Evolutionary conservation across 1,140 invertebrate species (phyloP).

Genomic region (Ruditapes philippinarum): DNA sequence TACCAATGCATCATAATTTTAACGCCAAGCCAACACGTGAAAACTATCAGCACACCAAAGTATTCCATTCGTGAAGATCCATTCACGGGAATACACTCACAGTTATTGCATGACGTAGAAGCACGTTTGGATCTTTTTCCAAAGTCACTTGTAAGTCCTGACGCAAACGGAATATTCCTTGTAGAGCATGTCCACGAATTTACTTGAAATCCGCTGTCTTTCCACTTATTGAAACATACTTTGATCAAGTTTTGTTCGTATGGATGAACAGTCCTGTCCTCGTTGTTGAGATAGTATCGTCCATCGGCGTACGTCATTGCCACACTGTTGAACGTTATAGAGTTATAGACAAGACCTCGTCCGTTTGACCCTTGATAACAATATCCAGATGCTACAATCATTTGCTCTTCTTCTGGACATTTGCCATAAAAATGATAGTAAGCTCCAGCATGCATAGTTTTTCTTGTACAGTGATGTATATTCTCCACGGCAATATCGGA

Average conservation of each 20-base stretch:
- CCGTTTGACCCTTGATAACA: constrained; percentile 1
- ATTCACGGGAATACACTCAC: not conserved
- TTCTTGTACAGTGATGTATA: not conserved
- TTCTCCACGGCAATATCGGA: not conserved
- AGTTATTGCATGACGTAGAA: not conserved
- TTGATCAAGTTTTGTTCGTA: not conserved
- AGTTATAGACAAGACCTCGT: not conserved
- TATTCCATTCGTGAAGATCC: not conserved
- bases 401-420: not conserved
- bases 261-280: not conserved
- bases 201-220: not conserved
- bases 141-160: not conserved
- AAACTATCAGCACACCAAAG: too few species aligned
- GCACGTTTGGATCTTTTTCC: not conserved
- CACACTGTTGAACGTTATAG: not conserved
- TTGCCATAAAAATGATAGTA: constrained; percentile 18
- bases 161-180: not conserved
- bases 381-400: not conserved
- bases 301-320: not conserved
- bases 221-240: not conserved
- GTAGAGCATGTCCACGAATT: not conserved
- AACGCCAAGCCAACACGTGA: too few species aligned
- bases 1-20: too few species aligned
- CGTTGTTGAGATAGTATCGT: not conserved
- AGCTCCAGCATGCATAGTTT: not conserved